Conservation (phyloP, 2,797 vertebrate genomes). For the Triplophysa yarkandensis region DNA sequence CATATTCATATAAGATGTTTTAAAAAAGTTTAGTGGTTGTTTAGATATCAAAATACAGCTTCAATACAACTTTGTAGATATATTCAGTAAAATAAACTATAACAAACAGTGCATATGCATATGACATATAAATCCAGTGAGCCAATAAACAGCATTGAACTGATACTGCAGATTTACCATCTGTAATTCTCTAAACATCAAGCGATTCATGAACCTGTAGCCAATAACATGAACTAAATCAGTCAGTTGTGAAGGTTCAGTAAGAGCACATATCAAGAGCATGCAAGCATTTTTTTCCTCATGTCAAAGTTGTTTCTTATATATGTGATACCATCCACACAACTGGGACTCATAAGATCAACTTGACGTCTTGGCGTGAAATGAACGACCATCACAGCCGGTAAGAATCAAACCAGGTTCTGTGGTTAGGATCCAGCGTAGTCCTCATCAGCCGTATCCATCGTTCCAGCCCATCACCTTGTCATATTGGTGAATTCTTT, state of each 20-base stretch:
- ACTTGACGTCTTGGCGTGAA: constrained; percentile 18
- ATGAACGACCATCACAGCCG: constrained; percentile 34
- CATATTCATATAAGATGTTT: too few relatives aligned
- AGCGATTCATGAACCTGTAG: neutral
- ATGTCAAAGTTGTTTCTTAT: constrained; percentile 7
- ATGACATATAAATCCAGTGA: neutral
- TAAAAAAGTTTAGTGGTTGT: neutral
- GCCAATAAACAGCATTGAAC: neutral
- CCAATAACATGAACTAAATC: constrained; percentile 8
- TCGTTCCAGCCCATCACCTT: constrained; percentile 95
- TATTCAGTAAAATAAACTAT: neutral
- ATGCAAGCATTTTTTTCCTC: constrained; percentile 22
- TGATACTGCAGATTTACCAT: neutral
- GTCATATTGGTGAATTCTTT: constrained; percentile 94
- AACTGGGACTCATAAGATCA: neutral
- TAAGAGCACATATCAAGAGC: neutral
- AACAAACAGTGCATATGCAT: neutral
- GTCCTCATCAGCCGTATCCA: constrained; percentile 67
- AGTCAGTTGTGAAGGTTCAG: constrained; percentile 9
- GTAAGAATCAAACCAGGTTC: too few relatives aligned
- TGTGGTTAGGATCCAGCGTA: neutral
- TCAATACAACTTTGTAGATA: constrained; percentile 3
- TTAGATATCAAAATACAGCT: neutral
- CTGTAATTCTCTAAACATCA: constrained; percentile 1
- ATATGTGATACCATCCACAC: neutral